phyloP scores from a whole-genome alignment of 1,140 invertebrate species.

The Ips typographus region DNA sequence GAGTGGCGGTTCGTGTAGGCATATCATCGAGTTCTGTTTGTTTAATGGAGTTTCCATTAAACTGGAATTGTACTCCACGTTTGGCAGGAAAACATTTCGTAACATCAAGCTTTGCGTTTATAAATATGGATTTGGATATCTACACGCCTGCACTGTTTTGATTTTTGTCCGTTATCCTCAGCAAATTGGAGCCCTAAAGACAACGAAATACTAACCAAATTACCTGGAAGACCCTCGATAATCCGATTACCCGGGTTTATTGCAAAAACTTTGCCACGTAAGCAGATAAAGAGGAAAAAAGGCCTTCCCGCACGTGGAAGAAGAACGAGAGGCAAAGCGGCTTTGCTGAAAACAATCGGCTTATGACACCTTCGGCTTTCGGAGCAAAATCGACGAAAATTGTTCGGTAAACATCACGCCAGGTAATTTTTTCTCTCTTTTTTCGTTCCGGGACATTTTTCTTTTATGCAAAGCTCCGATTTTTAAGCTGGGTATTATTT shows the following conservation, averaged over 20 bases:
- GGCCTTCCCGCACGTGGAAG: not conserved
- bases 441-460: too few species aligned
- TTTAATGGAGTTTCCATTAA: constrained; percentile 17
- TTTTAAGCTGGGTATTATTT: too few species aligned
- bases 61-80: constrained; percentile 5
- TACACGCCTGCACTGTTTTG: not conserved
- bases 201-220: constrained; percentile 8
- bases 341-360: constrained; percentile 16
- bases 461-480: too few species aligned
- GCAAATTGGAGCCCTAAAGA: not conserved
- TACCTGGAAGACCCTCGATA: not conserved
- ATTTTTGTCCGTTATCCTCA: not conserved
- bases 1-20: too few species aligned
- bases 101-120: not conserved
- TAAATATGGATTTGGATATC: not conserved
- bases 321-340: constrained; percentile 10
- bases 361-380: constrained; percentile 16
- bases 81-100: constrained; percentile 9
- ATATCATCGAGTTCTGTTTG: too few species aligned
- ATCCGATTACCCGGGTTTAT: constrained; percentile 9
- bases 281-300: constrained; percentile 8
- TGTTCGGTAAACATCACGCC: not conserved
- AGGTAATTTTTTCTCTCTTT: too few species aligned
- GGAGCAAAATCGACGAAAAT: not conserved
- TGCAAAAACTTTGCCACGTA: constrained; percentile 5